phyloP scores from a whole-genome alignment of 2,888 invertebrate species.

The Diaperis boleti region DNA sequence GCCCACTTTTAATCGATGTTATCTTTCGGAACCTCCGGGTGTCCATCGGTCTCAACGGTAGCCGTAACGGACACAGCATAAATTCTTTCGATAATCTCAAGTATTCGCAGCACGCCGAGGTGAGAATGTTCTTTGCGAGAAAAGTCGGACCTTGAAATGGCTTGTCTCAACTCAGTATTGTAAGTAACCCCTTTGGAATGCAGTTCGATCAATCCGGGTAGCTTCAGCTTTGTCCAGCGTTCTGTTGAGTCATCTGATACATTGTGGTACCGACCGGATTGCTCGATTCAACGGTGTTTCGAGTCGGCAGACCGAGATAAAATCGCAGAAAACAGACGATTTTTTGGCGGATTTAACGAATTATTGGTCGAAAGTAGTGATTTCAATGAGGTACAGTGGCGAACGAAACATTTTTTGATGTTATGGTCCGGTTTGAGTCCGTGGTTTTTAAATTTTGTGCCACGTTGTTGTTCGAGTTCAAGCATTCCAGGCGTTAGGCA shows the following conservation, averaged over 20 bases:
- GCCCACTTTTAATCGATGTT: slow-evolving; percentile 19
- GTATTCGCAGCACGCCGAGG: slow-evolving; percentile 41
- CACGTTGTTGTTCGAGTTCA: too few species aligned
- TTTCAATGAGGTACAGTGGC: not conserved
- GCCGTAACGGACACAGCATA: slow-evolving; percentile 33
- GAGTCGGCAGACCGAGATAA: too few species aligned
- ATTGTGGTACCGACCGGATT: slow-evolving; percentile 27
- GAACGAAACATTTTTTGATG: too few species aligned
- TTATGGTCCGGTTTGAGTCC: too few species aligned
- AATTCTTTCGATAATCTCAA: slow-evolving; percentile 39
- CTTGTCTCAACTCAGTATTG: slow-evolving; percentile 45
- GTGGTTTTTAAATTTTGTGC: too few species aligned
- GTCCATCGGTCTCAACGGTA: slow-evolving; percentile 27
- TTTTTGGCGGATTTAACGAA: not conserved
- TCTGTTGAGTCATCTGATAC: slow-evolving; percentile 60
- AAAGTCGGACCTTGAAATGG: slow-evolving; percentile 47
- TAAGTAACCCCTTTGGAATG: slow-evolving; percentile 59
- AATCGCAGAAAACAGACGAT: not conserved
- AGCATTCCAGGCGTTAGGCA: too few species aligned
- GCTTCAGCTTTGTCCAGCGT: slow-evolving; percentile 59
- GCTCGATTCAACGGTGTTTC: slow-evolving; percentile 7
- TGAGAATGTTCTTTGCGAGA: slow-evolving; percentile 43
- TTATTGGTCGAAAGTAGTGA: not conserved
- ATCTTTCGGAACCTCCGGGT: slow-evolving; percentile 11
- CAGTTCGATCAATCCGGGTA: slow-evolving; percentile 62